Evolutionary conservation across 2,888 invertebrate species (phyloP).

Genomic region (Brachynemurus nebulosus): DNA sequence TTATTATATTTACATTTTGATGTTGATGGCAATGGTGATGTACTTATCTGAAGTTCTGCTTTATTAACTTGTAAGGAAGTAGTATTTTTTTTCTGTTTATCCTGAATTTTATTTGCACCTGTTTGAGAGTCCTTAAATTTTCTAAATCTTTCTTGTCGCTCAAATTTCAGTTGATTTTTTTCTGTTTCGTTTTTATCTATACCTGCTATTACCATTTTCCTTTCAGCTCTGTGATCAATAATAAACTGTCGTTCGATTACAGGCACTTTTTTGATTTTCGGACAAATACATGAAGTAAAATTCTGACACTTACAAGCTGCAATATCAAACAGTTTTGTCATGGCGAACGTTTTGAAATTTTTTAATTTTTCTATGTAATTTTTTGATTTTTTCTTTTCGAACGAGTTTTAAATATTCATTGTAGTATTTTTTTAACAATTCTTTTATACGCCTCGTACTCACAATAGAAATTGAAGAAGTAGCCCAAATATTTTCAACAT

Average conservation of each 20-base stretch:
- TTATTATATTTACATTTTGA: constrained; percentile 3
- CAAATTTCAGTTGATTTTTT: constrained; percentile 1
- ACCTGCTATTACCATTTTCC: constrained; percentile 10
- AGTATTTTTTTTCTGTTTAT: no score
- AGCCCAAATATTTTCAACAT: not conserved
- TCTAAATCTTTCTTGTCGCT: not conserved
- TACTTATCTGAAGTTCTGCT: no score
- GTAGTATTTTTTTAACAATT: not conserved
- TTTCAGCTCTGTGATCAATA: constrained; percentile 8
- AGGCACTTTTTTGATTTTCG: constrained; percentile 7
- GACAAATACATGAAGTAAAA: not conserved
- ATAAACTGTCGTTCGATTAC: constrained; percentile 6
- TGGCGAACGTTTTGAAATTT: no score
- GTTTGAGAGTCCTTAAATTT: no score
- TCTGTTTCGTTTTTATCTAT: not conserved
- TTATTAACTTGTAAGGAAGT: no score
- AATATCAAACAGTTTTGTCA: not conserved
- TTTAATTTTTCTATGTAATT: no score
- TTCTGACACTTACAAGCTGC: constrained; percentile 2
- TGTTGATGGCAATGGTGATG: no score
- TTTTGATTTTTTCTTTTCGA: not conserved
- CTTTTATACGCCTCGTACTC: not conserved
- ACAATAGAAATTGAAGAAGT: constrained; percentile 1
- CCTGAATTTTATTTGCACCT: no score
- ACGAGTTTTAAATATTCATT: not conserved